These are phyloP conservation scores for Sphenopsis melanotis DNA, from an alignment of 2,797 vertebrate species.

Conservation along the genomic window DNA sequence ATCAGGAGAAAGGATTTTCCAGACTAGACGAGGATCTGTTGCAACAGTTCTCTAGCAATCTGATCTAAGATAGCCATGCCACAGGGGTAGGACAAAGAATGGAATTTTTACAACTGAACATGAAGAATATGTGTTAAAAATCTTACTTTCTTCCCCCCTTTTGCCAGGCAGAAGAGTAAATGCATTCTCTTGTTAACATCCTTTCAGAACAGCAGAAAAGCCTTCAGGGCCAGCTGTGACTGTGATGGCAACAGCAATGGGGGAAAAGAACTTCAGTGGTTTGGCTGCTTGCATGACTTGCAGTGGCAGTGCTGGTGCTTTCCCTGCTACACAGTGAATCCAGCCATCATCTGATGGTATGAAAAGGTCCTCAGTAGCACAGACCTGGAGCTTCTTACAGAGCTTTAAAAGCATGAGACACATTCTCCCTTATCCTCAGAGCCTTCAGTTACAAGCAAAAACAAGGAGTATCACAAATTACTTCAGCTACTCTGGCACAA, in stretches of 20 bases:
- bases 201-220: not conserved
- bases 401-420: not conserved
- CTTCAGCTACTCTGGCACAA: not conserved
- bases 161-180: not conserved
- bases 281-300: not conserved
- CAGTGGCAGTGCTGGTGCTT: not conserved
- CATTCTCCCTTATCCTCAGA: not conserved
- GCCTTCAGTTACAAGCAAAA: not conserved
- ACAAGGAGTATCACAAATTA: not conserved
- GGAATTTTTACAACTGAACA: not conserved
- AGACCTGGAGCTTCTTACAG: not conserved
- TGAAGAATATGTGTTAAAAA: not conserved
- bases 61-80: not conserved
- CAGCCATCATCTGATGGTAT: not conserved
- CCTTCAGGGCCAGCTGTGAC: not conserved
- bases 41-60: not conserved
- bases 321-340: not conserved
- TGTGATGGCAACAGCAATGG: not conserved
- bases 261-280: not conserved
- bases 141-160: not conserved
- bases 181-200: not conserved
- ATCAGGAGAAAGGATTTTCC: not conserved
- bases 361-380: not conserved
- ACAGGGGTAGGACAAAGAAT: not conserved
- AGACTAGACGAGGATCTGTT: not conserved